phyloP scores from a whole-genome alignment of 2,888 invertebrate species.

The Biston stratarius region DNA sequence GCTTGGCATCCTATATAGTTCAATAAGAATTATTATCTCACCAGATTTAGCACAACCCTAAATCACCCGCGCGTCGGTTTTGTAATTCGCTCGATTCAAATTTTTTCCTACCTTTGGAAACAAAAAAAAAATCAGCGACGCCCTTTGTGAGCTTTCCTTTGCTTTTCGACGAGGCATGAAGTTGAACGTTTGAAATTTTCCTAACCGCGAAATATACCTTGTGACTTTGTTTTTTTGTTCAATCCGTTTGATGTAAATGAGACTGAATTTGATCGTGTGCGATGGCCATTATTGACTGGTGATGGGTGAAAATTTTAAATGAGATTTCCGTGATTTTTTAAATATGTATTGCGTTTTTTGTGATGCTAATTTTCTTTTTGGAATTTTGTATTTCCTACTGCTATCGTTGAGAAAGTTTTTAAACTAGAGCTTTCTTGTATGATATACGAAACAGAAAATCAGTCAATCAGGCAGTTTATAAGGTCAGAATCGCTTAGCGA shows the following conservation, averaged over 20 bases:
- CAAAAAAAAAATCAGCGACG: slow-evolving; percentile 72
- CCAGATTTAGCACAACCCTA: slow-evolving; percentile 60
- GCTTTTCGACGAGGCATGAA: slow-evolving; percentile 75
- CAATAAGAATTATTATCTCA: neutral
- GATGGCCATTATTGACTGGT: slow-evolving; percentile 59
- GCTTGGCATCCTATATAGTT: neutral
- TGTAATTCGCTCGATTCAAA: slow-evolving; percentile 77
- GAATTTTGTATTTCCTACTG: neutral
- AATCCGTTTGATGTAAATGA: slow-evolving; percentile 75
- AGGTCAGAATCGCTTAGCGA: too few relatives aligned
- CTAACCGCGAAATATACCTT: slow-evolving; percentile 71
- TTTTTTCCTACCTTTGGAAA: slow-evolving; percentile 75
- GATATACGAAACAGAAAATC: too few relatives aligned
- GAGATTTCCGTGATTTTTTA: slow-evolving; percentile 45
- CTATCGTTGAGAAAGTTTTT: too few relatives aligned
- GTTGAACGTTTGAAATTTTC: slow-evolving; percentile 75
- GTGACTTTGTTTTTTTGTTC: slow-evolving; percentile 60
- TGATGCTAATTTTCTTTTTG: neutral
- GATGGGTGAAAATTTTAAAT: slow-evolving; percentile 52
- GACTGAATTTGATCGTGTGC: slow-evolving; percentile 54
- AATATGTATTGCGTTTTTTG: slow-evolving; percentile 45
- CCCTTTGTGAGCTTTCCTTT: slow-evolving; percentile 81
- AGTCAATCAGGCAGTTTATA: too few relatives aligned
- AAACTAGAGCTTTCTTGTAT: too few relatives aligned
- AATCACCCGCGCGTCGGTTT: slow-evolving; percentile 63